Conservation (phyloP, 1,140 invertebrate genomes). For the Doryteuthis pealeii region DNA sequence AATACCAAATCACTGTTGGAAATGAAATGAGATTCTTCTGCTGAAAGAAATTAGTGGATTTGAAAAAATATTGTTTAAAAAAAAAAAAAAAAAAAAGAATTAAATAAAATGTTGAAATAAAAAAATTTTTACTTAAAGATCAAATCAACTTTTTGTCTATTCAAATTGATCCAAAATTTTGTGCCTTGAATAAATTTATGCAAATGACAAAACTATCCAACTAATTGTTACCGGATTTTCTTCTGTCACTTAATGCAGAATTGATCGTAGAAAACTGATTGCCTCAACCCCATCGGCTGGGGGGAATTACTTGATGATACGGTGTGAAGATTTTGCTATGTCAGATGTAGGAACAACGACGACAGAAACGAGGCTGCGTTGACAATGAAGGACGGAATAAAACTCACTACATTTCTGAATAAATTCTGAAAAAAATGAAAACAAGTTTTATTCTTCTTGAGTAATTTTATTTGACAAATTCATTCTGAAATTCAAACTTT, state of each 20-base stretch:
- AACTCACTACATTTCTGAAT: constrained; percentile 49
- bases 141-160: too few relatives aligned
- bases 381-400: constrained; percentile 47
- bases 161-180: too few relatives aligned
- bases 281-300: constrained; percentile 53
- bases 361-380: constrained; percentile 47
- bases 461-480: not conserved
- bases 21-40: too few relatives aligned
- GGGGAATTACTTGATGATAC: constrained; percentile 39
- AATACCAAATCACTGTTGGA: too few relatives aligned
- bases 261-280: constrained; percentile 52
- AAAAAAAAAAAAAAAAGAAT: too few relatives aligned
- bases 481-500: not conserved
- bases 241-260: constrained; percentile 47
- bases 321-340: constrained; percentile 33
- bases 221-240: constrained; percentile 52
- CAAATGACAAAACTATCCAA: too few relatives aligned
- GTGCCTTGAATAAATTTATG: too few relatives aligned
- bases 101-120: too few relatives aligned
- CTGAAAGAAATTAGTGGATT: too few relatives aligned
- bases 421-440: constrained; percentile 45
- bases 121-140: too few relatives aligned
- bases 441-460: too few relatives aligned
- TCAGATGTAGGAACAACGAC: constrained; percentile 56
- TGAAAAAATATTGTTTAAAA: too few relatives aligned